These are phyloP conservation scores for Thinocorus orbignyianus DNA, from an alignment of 2,113 vertebrate genomes.

Conservation along the genomic window DNA sequence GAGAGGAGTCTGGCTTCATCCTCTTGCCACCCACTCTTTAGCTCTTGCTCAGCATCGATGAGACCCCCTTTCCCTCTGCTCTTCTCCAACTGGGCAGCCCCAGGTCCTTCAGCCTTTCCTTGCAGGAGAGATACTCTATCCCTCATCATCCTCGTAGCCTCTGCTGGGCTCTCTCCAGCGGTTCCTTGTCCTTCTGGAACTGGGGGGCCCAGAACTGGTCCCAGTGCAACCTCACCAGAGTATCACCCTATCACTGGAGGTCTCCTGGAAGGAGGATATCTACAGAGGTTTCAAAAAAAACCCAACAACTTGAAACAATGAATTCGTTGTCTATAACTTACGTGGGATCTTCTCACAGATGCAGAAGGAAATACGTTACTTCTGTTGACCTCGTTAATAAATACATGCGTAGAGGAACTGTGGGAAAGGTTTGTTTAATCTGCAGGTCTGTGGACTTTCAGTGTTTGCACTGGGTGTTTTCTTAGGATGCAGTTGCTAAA, in stretches of 20 bases:
- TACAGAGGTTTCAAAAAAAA: not conserved
- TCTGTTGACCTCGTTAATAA: not conserved
- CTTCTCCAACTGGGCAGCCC: too few species aligned
- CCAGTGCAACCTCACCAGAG: not conserved
- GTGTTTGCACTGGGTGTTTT: not conserved
- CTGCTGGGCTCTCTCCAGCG: too few species aligned
- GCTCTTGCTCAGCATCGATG: too few species aligned
- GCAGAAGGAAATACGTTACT: not conserved
- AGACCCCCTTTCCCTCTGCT: too few species aligned
- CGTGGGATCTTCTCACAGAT: not conserved
- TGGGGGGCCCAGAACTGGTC: too few species aligned
- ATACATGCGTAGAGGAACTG: not conserved
- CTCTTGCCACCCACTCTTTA: too few species aligned
- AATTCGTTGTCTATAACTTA: not conserved
- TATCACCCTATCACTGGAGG: not conserved
- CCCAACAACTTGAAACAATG: too few species aligned
- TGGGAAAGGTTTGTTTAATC: not conserved
- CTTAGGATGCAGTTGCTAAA: not conserved
- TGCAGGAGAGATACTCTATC: too few species aligned
- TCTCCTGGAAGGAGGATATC: not conserved
- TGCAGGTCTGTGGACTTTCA: fast-evolving
- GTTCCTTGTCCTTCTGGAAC: too few species aligned
- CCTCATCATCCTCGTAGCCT: too few species aligned
- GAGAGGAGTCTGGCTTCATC: too few species aligned
- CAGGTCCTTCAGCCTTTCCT: too few species aligned